phyloP scores from a whole-genome alignment of 2,888 invertebrate species.

The Eremobia ochroleuca region DNA sequence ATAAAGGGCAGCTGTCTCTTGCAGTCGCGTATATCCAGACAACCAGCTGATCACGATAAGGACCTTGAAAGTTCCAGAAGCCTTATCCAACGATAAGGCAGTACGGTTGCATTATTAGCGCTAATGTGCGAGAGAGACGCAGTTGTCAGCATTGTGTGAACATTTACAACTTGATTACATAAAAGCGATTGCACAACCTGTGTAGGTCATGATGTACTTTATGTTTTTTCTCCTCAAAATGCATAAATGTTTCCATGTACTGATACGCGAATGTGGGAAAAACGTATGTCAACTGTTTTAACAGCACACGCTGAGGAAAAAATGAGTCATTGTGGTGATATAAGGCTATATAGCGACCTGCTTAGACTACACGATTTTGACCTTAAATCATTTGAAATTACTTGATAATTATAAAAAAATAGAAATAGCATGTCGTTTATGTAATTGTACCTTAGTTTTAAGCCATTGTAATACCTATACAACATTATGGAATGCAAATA shows the following conservation, averaged over 20 bases:
- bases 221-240: slow-evolving; percentile 53
- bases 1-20: slow-evolving; percentile 29
- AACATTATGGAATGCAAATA: too few relatives aligned
- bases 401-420: background rate
- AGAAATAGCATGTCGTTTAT: background rate
- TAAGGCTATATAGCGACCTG: slow-evolving; percentile 26
- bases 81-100: slow-evolving; percentile 54
- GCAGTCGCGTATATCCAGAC: slow-evolving; percentile 32
- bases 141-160: slow-evolving; percentile 71
- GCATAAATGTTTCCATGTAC: slow-evolving; percentile 55
- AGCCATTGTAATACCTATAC: too few relatives aligned
- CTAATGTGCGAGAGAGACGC: slow-evolving; percentile 41
- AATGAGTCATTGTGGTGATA: slow-evolving; percentile 46
- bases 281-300: slow-evolving; percentile 59
- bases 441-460: too few relatives aligned
- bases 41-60: slow-evolving; percentile 46
- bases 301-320: slow-evolving; percentile 9
- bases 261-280: slow-evolving; percentile 58
- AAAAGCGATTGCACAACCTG: slow-evolving; percentile 70
- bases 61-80: slow-evolving; percentile 56
- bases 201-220: slow-evolving; percentile 68
- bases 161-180: slow-evolving; percentile 72
- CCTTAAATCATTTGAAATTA: slow-evolving; percentile 1
- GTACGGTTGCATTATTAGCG: slow-evolving; percentile 41
- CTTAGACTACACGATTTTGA: slow-evolving; percentile 20